Percentiles rank a stretch among this genome's conserved stretches.
Conservation (phyloP, 2,888 invertebrate species). For the Phortica okadai region DNA sequence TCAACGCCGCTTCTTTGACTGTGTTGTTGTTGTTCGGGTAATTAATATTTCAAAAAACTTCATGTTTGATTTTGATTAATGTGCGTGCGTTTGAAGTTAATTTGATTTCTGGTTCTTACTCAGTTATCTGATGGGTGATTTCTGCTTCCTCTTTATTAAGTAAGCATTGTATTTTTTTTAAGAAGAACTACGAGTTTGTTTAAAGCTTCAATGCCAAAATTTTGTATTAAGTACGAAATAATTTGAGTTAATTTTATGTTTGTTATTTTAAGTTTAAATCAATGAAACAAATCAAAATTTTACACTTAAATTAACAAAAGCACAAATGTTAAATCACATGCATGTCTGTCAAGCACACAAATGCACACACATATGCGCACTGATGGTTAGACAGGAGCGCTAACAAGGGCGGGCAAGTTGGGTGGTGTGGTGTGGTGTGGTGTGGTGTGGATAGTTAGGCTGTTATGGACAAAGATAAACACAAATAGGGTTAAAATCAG, state of each 20-base stretch:
- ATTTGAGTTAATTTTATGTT: constrained; percentile 9
- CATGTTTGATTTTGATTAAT: constrained; percentile 32
- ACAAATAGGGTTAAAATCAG: no score
- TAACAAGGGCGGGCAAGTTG: not conserved
- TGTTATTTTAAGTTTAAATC: constrained; percentile 11
- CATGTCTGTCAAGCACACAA: not conserved
- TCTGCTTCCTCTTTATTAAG: not conserved
- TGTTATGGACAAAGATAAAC: no score
- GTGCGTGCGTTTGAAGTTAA: constrained; percentile 17
- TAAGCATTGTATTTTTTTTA: not conserved
- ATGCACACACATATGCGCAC: not conserved
- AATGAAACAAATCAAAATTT: constrained; percentile 32
- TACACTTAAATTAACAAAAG: constrained; percentile 27
- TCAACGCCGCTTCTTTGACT: not conserved
- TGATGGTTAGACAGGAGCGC: constrained; percentile 48
- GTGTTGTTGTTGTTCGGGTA: not conserved
- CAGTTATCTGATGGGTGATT: not conserved
- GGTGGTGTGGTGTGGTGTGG: no score
- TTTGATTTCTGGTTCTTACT: constrained; percentile 7
- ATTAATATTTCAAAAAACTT: constrained; percentile 28
- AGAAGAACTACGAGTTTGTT: constrained; percentile 15
- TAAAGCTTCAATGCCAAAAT: constrained; percentile 10
- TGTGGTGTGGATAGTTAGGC: no score
- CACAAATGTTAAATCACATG: constrained; percentile 18
- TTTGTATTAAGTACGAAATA: not conserved